Conservation (phyloP, 1,140 invertebrate genomes). For the Carposina sasakii region DNA sequence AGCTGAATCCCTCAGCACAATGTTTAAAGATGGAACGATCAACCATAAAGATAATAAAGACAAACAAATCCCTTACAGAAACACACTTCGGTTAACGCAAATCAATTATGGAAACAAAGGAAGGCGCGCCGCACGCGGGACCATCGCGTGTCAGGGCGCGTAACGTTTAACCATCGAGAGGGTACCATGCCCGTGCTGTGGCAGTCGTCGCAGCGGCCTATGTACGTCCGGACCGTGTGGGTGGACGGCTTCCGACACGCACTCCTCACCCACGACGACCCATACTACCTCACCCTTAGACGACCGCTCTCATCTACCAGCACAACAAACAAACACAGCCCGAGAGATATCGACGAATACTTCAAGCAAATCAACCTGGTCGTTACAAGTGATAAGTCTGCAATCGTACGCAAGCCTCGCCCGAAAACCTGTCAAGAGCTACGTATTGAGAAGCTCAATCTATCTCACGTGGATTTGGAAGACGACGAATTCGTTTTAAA, state of each 20-base stretch:
- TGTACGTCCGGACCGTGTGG: slow-evolving; percentile 81
- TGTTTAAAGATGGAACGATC: too few relatives aligned
- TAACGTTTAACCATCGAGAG: slow-evolving; percentile 25
- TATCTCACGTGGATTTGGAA: slow-evolving; percentile 39
- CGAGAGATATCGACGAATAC: slow-evolving; percentile 31
- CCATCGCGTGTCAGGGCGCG: slow-evolving; percentile 23
- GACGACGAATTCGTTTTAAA: slow-evolving; percentile 41
- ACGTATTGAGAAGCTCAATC: slow-evolving; percentile 42
- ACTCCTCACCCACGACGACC: slow-evolving; percentile 78
- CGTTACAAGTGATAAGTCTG: slow-evolving; percentile 36
- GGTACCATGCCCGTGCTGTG: slow-evolving; percentile 71
- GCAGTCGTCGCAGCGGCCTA: slow-evolving; percentile 80
- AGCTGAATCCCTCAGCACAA: too few relatives aligned
- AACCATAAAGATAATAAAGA: too few relatives aligned
- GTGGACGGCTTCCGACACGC: slow-evolving; percentile 81
- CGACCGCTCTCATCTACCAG: slow-evolving; percentile 47
- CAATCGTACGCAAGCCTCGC: slow-evolving; percentile 10
- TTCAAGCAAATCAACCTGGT: slow-evolving; percentile 46
- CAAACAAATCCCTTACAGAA: too few relatives aligned
- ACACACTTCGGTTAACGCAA: slow-evolving; percentile 31
- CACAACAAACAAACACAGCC: slow-evolving; percentile 21
- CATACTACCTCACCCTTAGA: slow-evolving; percentile 43
- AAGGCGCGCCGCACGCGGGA: slow-evolving; percentile 30
- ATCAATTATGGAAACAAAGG: slow-evolving; percentile 44
- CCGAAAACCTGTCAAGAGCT: slow-evolving; percentile 14